A percentile compares a stretch with the other conserved stretches of the same genome.
phyloP scores from a whole-genome alignment of 2,888 invertebrate genomes.

The Diachrysia chrysitis region DNA sequence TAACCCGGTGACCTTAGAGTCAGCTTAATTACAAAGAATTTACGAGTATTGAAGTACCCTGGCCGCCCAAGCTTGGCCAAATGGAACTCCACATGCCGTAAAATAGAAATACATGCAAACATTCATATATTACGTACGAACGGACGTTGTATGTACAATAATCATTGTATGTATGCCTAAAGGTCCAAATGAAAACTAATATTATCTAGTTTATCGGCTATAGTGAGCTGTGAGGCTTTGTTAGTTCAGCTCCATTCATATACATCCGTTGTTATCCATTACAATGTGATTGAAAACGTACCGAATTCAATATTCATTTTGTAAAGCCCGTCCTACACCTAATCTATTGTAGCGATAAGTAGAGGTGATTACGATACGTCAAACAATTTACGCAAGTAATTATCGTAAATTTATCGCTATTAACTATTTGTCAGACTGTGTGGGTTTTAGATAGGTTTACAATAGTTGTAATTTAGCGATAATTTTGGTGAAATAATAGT shows the following conservation, averaged over 20 bases:
- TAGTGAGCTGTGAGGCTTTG: background rate
- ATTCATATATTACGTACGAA: conserved; percentile 5
- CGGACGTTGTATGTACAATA: background rate
- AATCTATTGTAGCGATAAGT: conserved; percentile 6
- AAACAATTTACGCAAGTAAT: conserved; percentile 8
- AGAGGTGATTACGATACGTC: conserved; percentile 4
- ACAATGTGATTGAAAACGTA: conserved; percentile 10
- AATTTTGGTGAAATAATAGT: conserved; percentile 1
- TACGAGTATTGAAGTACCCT: conserved; percentile 59
- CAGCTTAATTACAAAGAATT: conserved; percentile 64
- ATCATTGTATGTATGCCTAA: conserved; percentile 3
- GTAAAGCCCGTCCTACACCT: conserved; percentile 5
- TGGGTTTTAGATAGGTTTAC: background rate
- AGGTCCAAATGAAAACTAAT: conserved; percentile 4
- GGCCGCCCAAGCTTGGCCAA: conserved; percentile 40
- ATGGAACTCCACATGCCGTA: conserved; percentile 48
- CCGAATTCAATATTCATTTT: conserved; percentile 8
- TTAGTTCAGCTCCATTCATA: conserved; percentile 6
- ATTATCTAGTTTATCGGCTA: conserved; percentile 1
- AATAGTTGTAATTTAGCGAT: background rate
- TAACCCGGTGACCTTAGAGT: conserved; percentile 55
- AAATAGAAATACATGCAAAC: conserved; percentile 21
- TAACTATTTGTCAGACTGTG: background rate
- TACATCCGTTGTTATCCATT: background rate
- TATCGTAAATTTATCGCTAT: background rate